Evolutionary conservation across 1,140 invertebrate species (phyloP), one percentile per base, ranked within the genome.

Genomic region (Nebria ingens): DNA sequence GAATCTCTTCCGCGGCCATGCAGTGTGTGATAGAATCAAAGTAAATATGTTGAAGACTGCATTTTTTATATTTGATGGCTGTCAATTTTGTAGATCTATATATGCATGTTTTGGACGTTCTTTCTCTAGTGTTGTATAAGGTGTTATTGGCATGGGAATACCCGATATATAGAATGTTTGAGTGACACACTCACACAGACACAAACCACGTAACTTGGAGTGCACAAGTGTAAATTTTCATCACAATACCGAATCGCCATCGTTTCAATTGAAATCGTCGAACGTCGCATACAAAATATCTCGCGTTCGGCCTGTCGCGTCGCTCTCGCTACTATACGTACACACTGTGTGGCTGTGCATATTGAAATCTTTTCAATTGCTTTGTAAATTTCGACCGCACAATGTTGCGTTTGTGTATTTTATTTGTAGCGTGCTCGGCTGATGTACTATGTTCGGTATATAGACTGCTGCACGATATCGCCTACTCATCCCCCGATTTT

Each of bases 141-240:
- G n/a, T 17, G 40, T 12, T 45, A 45, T 17, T 45, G 40, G 6
- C 40, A 17, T 17, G 17, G 17, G 40, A 17, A 45, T 17, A 45
- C 40, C 40, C 17, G 9, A 17, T 45, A 17, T 17, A 45, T 45
- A 17, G 40, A n/a, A n/a, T 45, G 17, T 45, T 4, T 45, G 17
- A 4, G 40, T 45, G 15, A 4, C 9, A 12, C 17, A 45, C 17
- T 4, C 17, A 45, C 17, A 45, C 40, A 45, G n/a, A 12, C 9
- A 9, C 17, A 45, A 63, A 61, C 65, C 66, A 62, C 62, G 61
- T 65, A 66, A 64, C 65, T 67, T 69, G 65, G 66, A 69, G 67
- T 69, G 67, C 67, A 69, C 66, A 67, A 69, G 67, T 69, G 67
- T 69, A 68, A 69, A 69, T 69, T 69, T 69, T 69, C 67, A 69